These are phyloP conservation scores for Diorhabda sublineata DNA, from an alignment of 1,140 invertebrate species.

Conservation along the genomic window DNA sequence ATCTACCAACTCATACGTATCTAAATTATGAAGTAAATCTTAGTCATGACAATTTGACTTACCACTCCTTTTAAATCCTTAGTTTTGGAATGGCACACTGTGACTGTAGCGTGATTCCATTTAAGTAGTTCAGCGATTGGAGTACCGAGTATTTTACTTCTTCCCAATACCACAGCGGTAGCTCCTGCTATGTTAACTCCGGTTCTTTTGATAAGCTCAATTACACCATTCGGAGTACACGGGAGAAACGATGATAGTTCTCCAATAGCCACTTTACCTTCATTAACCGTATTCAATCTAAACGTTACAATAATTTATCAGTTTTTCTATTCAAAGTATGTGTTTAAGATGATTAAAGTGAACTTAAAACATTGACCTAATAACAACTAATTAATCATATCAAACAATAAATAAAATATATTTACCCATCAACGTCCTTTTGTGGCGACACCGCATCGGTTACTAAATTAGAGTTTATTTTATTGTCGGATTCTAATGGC, in stretches of 20 bases:
- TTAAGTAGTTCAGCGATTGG: constrained; percentile 91
- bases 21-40: no score
- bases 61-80: constrained; percentile 77
- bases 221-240: constrained; percentile 89
- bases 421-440: constrained; percentile 94
- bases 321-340: no score
- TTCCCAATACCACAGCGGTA: constrained; percentile 88
- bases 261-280: constrained; percentile 81
- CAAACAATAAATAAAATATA: not conserved
- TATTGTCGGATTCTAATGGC: constrained; percentile 79
- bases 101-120: constrained; percentile 96
- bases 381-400: no score
- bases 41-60: constrained; percentile 29
- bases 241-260: constrained; percentile 84
- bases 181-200: constrained; percentile 79
- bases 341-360: no score
- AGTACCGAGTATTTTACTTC: constrained; percentile 97
- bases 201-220: constrained; percentile 84
- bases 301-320: constrained; percentile 6
- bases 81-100: constrained; percentile 94
- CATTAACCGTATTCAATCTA: constrained; percentile 85
- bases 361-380: no score
- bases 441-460: constrained; percentile 79
- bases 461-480: constrained; percentile 81
- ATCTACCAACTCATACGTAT: no score